Evolutionary conservation across 2,888 invertebrate species (phyloP).

Genomic region (Crepidodera aurea): DNA sequence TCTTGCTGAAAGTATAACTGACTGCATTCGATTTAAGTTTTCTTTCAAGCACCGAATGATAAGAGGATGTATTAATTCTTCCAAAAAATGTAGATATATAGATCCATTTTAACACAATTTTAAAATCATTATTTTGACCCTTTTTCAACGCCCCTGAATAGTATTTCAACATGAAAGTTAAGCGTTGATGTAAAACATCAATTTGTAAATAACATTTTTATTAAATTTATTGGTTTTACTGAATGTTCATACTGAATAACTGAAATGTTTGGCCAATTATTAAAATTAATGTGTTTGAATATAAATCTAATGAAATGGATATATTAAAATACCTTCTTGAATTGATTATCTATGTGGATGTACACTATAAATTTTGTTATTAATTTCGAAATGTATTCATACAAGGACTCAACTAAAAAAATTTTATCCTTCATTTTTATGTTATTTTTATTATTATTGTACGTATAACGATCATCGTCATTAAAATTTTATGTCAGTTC

Average conservation of each 20-base stretch:
- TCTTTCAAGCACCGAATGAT: too few relatives aligned
- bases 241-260: constrained; percentile 20
- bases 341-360: constrained; percentile 5
- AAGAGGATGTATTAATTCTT: too few relatives aligned
- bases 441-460: too few relatives aligned
- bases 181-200: constrained; percentile 10
- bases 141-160: too few relatives aligned
- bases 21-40: too few relatives aligned
- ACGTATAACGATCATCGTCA: too few relatives aligned
- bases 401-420: background rate
- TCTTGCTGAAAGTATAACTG: too few relatives aligned
- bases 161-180: too few relatives aligned
- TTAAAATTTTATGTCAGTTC: too few relatives aligned
- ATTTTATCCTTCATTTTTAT: background rate
- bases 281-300: constrained; percentile 3
- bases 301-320: constrained; percentile 11
- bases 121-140: too few relatives aligned
- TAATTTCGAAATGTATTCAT: constrained; percentile 1
- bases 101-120: too few relatives aligned
- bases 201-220: constrained; percentile 24
- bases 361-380: background rate
- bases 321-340: constrained; percentile 11
- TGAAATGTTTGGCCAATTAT: constrained; percentile 20
- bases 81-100: too few relatives aligned
- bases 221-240: constrained; percentile 16